These are phyloP conservation scores for Cathartes aura DNA, from an alignment of 2,113 vertebrate species.

Conservation along the genomic window DNA sequence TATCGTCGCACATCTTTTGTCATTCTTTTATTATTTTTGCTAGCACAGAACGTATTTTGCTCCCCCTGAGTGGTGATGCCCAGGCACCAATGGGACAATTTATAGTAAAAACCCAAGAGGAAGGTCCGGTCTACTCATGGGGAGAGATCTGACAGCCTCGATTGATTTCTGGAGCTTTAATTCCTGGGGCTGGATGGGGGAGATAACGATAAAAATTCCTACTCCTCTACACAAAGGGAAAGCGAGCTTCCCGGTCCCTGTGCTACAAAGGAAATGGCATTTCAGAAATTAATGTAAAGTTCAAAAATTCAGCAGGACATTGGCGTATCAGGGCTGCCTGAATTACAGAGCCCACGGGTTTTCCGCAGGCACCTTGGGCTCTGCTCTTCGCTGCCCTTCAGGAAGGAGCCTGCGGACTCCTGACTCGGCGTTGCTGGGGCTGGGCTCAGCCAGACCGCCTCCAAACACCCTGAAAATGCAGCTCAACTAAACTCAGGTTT, in stretches of 20 bases:
- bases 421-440: not conserved
- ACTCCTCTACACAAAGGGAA: too few relatives aligned
- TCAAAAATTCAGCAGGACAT: not conserved
- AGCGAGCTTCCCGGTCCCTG: not conserved
- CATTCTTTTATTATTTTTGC: not conserved
- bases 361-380: not conserved
- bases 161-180: not conserved
- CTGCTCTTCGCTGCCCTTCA: not conserved
- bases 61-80: too few relatives aligned
- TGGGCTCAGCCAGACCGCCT: not conserved
- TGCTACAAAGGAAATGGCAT: not conserved
- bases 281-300: not conserved
- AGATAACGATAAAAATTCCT: not conserved
- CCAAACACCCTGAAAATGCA: accelerated
- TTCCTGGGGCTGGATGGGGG: not conserved
- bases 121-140: not conserved
- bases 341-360: accelerated
- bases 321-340: not conserved
- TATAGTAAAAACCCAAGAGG: not conserved
- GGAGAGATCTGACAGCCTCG: too few relatives aligned
- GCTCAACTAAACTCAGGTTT: not conserved
- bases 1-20: not conserved
- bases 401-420: not conserved
- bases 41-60: not conserved
- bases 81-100: not conserved